Evolutionary conservation across 1,140 invertebrate genomes (phyloP).

Genomic region (Ganaspis sp.): DNA sequence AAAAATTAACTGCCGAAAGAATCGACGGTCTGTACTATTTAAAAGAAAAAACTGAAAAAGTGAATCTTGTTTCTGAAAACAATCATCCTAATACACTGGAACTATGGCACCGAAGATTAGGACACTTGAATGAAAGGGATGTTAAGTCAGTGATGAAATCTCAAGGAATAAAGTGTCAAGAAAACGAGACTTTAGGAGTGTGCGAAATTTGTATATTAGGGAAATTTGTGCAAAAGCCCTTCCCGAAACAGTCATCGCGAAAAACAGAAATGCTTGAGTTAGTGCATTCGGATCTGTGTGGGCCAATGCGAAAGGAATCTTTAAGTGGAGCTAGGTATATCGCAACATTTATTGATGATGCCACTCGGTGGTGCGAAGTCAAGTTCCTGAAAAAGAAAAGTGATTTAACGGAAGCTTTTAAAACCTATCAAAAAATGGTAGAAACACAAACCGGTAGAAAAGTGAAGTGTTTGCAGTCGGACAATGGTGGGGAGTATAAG

Average conservation of each 20-base stretch:
- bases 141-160: too few relatives aligned
- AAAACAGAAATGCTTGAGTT: background rate
- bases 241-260: background rate
- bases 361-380: background rate
- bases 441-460: constrained; percentile 37
- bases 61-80: too few relatives aligned
- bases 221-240: background rate
- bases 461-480: constrained; percentile 40
- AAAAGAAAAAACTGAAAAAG: too few relatives aligned
- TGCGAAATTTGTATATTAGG: background rate
- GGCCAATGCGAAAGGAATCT: too few relatives aligned
- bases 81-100: too few relatives aligned
- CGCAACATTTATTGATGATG: background rate
- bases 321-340: background rate
- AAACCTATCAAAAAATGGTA: constrained; percentile 23
- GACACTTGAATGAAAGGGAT: too few relatives aligned
- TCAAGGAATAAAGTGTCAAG: too few relatives aligned
- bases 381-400: background rate
- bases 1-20: too few relatives aligned
- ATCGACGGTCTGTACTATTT: too few relatives aligned
- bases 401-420: background rate
- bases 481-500: constrained; percentile 48
- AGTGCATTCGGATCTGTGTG: background rate
- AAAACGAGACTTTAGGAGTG: too few relatives aligned
- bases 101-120: too few relatives aligned